These are phyloP conservation scores for Cottus gobio DNA, from an alignment of 2,113 vertebrate species.

Conservation along the genomic window DNA sequence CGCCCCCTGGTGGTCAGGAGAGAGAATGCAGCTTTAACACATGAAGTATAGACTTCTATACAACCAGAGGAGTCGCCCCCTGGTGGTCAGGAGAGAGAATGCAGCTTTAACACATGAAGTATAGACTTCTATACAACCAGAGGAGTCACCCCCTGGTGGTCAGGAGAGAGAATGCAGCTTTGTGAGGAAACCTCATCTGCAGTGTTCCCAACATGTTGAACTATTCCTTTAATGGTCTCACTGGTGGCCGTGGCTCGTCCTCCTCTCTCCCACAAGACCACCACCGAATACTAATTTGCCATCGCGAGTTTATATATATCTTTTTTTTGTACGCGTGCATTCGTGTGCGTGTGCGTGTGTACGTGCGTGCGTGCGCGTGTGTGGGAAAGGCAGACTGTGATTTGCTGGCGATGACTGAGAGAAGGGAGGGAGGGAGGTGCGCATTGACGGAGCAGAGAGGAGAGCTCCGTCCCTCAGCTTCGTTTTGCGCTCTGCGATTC, in stretches of 20 bases:
- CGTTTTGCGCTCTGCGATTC: conserved; percentile 63
- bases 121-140: too few species aligned
- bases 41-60: too few species aligned
- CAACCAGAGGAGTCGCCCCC: too few species aligned
- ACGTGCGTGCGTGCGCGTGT: conserved; percentile 26
- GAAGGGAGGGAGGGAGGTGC: conserved; percentile 62
- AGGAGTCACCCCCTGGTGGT: too few species aligned
- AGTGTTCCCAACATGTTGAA: too few species aligned
- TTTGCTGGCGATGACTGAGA: conserved; percentile 79
- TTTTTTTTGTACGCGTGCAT: conserved; percentile 25
- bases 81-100: too few species aligned
- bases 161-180: too few species aligned
- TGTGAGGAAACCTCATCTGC: too few species aligned
- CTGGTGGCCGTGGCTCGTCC: neutral
- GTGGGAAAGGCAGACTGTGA: conserved; percentile 64
- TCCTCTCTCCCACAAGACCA: conserved; percentile 43
- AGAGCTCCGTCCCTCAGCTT: conserved; percentile 59
- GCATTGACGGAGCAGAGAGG: conserved; percentile 67
- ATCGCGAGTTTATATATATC: conserved; percentile 30
- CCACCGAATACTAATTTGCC: conserved; percentile 74
- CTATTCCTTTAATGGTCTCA: too few species aligned
- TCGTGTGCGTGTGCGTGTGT: conserved; percentile 36
- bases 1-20: too few species aligned
- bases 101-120: too few species aligned
- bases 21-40: too few species aligned